These are phyloP conservation scores for Pachliopta kotzebuea DNA, from an alignment of 2,888 invertebrate genomes.

Conservation along the genomic window DNA sequence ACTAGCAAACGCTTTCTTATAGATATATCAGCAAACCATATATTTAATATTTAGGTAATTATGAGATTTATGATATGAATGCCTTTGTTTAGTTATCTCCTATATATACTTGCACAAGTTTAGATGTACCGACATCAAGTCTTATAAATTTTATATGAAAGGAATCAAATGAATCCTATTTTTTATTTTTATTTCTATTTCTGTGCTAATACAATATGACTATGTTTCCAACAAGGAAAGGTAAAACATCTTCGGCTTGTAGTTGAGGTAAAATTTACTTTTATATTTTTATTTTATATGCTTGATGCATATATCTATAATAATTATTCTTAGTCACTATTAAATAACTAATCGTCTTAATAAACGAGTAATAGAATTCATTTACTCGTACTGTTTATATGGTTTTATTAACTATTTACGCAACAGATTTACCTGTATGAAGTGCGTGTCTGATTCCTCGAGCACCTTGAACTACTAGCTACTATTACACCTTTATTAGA, in stretches of 20 bases:
- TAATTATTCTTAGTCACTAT: neutral
- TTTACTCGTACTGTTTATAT: neutral
- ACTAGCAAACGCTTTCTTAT: no score
- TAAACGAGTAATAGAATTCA: neutral
- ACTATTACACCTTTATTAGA: slow-evolving; percentile 29
- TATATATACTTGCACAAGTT: neutral
- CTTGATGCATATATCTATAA: neutral
- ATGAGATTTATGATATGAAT: slow-evolving; percentile 13
- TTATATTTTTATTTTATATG: neutral
- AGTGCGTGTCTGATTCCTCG: slow-evolving; percentile 22
- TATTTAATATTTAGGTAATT: neutral
- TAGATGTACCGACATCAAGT: neutral
- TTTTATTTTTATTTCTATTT: no score
- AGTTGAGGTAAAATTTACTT: no score
- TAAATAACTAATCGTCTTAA: neutral
- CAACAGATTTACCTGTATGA: slow-evolving; percentile 3
- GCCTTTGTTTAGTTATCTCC: slow-evolving; percentile 5
- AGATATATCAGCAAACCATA: neutral
- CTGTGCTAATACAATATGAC: no score
- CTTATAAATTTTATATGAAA: no score
- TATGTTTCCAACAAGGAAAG: no score
- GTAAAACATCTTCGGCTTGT: no score
- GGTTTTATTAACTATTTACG: slow-evolving; percentile 2
- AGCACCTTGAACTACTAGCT: slow-evolving; percentile 29
- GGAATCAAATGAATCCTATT: no score